Evolutionary conservation across 1,140 invertebrate genomes (phyloP).

Genomic region (Drosophila suzukii): DNA sequence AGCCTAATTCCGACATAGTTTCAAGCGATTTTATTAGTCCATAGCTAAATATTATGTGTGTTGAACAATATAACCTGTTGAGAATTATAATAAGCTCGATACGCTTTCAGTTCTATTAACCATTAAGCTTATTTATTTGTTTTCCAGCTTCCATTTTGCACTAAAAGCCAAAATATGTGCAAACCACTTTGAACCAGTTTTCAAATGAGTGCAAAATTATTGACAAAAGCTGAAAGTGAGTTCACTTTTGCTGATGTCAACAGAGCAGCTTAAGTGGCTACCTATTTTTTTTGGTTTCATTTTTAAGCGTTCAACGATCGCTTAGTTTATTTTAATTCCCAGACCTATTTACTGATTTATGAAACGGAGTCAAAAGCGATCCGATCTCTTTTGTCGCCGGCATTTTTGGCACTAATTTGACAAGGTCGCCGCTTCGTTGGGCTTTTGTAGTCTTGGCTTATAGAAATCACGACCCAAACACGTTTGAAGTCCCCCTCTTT

Average conservation of each 20-base stretch:
- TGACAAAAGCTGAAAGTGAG: constrained; percentile 40
- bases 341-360: constrained; percentile 53
- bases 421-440: constrained; percentile 54
- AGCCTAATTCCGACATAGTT: constrained; percentile 27
- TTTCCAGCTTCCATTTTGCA: neutral
- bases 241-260: constrained; percentile 53
- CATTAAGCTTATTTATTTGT: neutral
- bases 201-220: constrained; percentile 1
- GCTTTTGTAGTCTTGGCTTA: constrained; percentile 34
- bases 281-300: constrained; percentile 11
- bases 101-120: constrained; percentile 8
- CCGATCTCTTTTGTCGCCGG: constrained; percentile 50
- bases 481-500: constrained; percentile 30
- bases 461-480: constrained; percentile 46
- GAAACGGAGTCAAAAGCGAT: constrained; percentile 24
- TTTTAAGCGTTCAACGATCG: constrained; percentile 30
- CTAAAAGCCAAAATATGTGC: neutral
- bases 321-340: constrained; percentile 28
- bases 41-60: constrained; percentile 9
- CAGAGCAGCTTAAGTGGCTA: constrained; percentile 27
- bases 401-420: constrained; percentile 79
- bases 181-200: constrained; percentile 12
- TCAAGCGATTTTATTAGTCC: constrained; percentile 32
- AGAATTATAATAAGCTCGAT: constrained; percentile 13
- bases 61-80: constrained; percentile 22